Evolutionary conservation across 2,797 vertebrate species (phyloP).

Genomic region (Crenuchus spilurus): DNA sequence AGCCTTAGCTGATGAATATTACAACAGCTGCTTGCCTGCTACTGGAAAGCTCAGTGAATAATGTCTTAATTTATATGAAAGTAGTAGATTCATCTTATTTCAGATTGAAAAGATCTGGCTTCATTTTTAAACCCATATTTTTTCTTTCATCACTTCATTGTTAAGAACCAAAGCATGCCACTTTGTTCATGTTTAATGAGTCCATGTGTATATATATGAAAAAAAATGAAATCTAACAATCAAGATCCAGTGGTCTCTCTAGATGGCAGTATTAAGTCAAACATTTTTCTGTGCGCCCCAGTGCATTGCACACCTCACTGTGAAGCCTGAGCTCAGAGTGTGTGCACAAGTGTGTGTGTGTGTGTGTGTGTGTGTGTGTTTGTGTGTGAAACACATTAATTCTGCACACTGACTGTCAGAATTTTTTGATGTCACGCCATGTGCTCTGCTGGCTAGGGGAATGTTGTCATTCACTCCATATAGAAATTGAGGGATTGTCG

Average conservation of each 20-base stretch:
- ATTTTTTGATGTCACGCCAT: not conserved
- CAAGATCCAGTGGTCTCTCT: slow-evolving; percentile 66
- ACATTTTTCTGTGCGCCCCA: slow-evolving; percentile 52
- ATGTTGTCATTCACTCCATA: slow-evolving; percentile 29
- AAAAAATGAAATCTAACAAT: slow-evolving; percentile 35
- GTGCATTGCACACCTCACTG: slow-evolving; percentile 37
- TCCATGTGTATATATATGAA: slow-evolving; percentile 29
- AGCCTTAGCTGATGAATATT: slow-evolving; percentile 10
- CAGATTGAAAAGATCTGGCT: slow-evolving; percentile 1
- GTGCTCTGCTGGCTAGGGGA: slow-evolving; percentile 11
- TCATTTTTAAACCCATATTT: slow-evolving; percentile 30
- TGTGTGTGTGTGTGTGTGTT: slow-evolving; percentile 1
- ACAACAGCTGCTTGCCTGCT: not conserved
- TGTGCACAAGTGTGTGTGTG: slow-evolving; percentile 15
- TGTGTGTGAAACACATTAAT: slow-evolving; percentile 32
- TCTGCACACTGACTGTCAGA: slow-evolving; percentile 26
- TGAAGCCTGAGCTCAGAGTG: not conserved
- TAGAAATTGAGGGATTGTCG: slow-evolving; percentile 25
- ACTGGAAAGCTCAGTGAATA: not conserved
- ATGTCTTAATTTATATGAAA: slow-evolving; percentile 1
- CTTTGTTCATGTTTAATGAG: slow-evolving; percentile 24
- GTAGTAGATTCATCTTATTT: not conserved
- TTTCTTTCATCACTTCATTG: slow-evolving; percentile 32
- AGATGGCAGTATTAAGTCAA: slow-evolving; percentile 85
- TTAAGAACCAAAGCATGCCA: slow-evolving; percentile 26